Percentiles rank a stretch among this genome's conserved stretches.
Evolutionary conservation across 2,113 vertebrate genomes (phyloP).

Genomic region (Nicator chloris): DNA sequence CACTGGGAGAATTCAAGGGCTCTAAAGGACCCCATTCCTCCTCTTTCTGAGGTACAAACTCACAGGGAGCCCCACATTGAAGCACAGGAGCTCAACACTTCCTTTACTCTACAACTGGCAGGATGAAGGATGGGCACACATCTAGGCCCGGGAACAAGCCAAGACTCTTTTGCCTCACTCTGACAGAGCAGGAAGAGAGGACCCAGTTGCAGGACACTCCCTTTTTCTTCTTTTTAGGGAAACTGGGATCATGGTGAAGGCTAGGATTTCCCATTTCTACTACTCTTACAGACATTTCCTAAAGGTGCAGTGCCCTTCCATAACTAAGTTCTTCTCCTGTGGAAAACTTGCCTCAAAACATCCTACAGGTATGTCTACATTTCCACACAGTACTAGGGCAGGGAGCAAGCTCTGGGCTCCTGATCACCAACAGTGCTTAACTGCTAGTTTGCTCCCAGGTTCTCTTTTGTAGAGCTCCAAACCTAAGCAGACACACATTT

Average conservation of each 20-base stretch:
- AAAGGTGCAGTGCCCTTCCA: background rate
- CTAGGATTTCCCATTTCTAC: background rate
- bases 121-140: rapidly evolving
- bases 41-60: background rate
- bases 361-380: background rate
- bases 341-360: background rate
- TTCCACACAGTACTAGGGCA: background rate
- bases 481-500: background rate
- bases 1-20: background rate
- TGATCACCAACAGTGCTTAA: background rate
- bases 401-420: background rate
- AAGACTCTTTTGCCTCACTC: background rate
- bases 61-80: background rate
- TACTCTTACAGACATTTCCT: background rate
- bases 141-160: background rate
- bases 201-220: background rate
- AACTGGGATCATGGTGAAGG: background rate
- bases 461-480: background rate
- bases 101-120: background rate
- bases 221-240: background rate
- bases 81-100: background rate
- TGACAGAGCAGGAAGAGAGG: background rate
- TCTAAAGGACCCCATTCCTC: background rate
- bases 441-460: background rate
- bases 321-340: background rate